Percentiles rank a stretch among this genome's conserved stretches.
These are phyloP conservation scores for Nephrotoma flavescens DNA, from an alignment of 2,888 invertebrate species.

Conservation along the genomic window DNA sequence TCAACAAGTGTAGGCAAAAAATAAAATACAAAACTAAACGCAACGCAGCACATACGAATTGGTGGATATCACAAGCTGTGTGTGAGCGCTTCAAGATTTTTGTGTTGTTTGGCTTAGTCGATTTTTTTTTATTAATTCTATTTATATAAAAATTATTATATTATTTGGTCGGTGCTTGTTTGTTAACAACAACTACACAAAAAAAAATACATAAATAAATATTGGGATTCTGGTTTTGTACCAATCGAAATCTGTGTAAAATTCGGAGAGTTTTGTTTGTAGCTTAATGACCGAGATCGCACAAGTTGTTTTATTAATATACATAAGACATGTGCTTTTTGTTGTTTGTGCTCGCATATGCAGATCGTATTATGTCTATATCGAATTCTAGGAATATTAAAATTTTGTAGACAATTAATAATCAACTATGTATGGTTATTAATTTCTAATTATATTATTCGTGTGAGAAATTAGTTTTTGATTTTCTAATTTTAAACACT, in stretches of 20 bases:
- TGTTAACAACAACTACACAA: neutral
- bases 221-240: neutral
- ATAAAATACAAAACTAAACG: neutral
- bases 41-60: neutral
- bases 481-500: neutral
- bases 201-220: neutral
- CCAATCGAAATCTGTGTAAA: neutral
- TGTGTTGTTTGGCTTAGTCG: neutral
- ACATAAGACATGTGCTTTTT: neutral
- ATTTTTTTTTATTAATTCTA: neutral
- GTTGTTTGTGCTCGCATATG: neutral
- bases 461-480: neutral
- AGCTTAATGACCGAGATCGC: neutral
- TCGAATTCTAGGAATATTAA: neutral
- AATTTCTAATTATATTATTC: neutral
- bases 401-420: neutral
- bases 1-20: neutral
- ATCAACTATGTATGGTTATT: neutral
- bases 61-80: neutral
- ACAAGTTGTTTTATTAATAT: neutral
- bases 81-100: neutral
- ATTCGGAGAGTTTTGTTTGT: neutral
- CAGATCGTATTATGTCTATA: neutral
- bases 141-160: neutral
- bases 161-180: neutral